These are phyloP conservation scores for Drosophila chauvacae DNA, from an alignment of 1,140 invertebrate genomes.

Conservation along the genomic window DNA sequence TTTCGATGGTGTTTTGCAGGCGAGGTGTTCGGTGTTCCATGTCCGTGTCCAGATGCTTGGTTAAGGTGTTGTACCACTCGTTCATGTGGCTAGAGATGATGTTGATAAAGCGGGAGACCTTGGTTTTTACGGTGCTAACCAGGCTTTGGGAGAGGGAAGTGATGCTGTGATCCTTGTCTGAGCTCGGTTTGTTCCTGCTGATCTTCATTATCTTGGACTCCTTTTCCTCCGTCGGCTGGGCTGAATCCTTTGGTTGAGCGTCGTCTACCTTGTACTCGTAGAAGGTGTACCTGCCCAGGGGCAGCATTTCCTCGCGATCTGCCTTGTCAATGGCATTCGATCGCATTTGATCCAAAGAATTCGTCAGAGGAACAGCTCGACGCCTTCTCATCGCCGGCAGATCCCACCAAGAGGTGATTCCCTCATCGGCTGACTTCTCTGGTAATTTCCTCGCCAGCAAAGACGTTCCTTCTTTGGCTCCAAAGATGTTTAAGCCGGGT, in stretches of 20 bases:
- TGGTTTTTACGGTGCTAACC: slow-evolving; percentile 66
- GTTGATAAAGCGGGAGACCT: slow-evolving; percentile 67
- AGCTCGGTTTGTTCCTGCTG: slow-evolving; percentile 2
- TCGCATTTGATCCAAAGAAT: slow-evolving; percentile 30
- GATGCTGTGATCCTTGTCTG: slow-evolving; percentile 1
- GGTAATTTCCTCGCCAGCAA: slow-evolving; percentile 21
- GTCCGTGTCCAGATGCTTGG: slow-evolving; percentile 63
- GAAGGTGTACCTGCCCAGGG: slow-evolving; percentile 47
- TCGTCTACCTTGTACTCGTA: slow-evolving; percentile 63
- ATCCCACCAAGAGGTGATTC: slow-evolving; percentile 74
- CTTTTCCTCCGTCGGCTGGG: slow-evolving; percentile 1
- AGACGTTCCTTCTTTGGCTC: background rate
- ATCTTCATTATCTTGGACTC: slow-evolving; percentile 68
- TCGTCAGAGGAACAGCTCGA: slow-evolving; percentile 47
- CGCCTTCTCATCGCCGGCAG: slow-evolving; percentile 55
- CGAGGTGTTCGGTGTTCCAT: background rate
- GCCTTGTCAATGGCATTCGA: slow-evolving; percentile 71
- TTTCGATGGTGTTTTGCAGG: slow-evolving; percentile 27
- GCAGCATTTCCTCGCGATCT: slow-evolving; percentile 57
- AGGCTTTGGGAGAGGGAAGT: slow-evolving; percentile 50
- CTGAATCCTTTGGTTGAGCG: background rate
- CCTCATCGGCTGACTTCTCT: slow-evolving; percentile 32
- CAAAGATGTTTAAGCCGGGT: slow-evolving; percentile 40
- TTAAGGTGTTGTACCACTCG: slow-evolving; percentile 77
- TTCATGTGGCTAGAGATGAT: slow-evolving; percentile 73